Base-by-base conservation (phyloP, 2,797 vertebrate species). In the Botia kubotai region DNA sequence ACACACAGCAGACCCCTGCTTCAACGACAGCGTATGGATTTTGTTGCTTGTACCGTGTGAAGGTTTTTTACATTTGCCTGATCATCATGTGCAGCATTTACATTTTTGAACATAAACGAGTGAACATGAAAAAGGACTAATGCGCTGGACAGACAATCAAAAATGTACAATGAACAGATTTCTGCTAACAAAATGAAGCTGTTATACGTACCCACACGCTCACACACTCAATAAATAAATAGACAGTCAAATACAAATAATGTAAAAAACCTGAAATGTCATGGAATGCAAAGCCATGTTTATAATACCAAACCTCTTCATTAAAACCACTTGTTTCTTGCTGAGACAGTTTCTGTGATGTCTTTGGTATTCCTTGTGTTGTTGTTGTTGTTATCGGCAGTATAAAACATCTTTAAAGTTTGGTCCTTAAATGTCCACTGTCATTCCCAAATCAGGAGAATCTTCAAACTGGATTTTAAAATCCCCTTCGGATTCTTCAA, bases 401-500 rank as follows among this genome's bases (percentile, higher is more conserved):
- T 16, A 11, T n/a, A 33, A 68, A 69, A 58, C 16, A 21, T 33
- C 33, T 33, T 33, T 33, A 5, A 43, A 43, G 43, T 62, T 33
- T 29, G 29, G n/a, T 93, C 86, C 96, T 83, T 95, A 89, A 87
- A 98, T 89, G 0, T 98, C 97, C 46, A 94, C 93, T 62, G 91
- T 94, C 92, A 96, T 95, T 81, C 97, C 97, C 0, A 98, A 89
- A n/a, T 94, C 93, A 6, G 96, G 93, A 0, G 87, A 89, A 16
- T 96, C 94, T 0, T 95, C 94, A 82, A 96, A 97, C 23, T 94
- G 92, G 72, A 98, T 86, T 62, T 94, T 91, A 23, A 92, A 91
- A 81, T 97, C 96, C 0, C 93, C 94, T 14, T 93, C 93, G 71
- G 89, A 92, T 84, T 99, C 97, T 83, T 99, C 97, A 14, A 98